Evolutionary conservation across 2,797 vertebrate genomes (phyloP).

Genomic region (Semotilus atromaculatus): DNA sequence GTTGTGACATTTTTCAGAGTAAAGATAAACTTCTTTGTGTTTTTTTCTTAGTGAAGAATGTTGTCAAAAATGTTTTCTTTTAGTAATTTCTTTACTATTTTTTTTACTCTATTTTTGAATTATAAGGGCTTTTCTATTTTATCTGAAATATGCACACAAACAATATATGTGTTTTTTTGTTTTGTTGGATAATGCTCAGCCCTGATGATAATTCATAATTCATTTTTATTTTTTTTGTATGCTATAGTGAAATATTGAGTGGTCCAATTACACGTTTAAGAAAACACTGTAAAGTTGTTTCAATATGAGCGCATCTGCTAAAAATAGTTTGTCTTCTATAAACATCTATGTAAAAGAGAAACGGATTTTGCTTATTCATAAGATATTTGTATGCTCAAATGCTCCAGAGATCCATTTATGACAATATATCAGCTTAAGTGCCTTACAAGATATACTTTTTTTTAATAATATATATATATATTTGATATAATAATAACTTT

Average conservation of each 20-base stretch:
- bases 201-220: background rate
- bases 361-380: conserved; percentile 22
- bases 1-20: background rate
- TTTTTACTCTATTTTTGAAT: too few species aligned
- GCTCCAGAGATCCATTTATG: conserved; percentile 23
- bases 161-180: background rate
- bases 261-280: background rate
- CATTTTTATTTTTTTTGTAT: background rate
- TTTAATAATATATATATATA: too few species aligned
- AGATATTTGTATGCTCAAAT: conserved; percentile 20
- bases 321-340: conserved; percentile 14
- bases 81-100: too few species aligned
- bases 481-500: background rate
- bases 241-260: background rate
- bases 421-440: background rate
- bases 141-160: background rate
- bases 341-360: conserved; percentile 22
- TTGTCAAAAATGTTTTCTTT: too few species aligned
- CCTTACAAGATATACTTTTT: conserved; percentile 12
- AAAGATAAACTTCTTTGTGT: too few species aligned
- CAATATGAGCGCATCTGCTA: background rate
- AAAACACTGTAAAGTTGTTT: background rate
- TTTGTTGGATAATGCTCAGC: background rate
- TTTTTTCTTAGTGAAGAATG: background rate
- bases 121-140: background rate